Conservation (phyloP, 2,113 vertebrate species). For the Coreoperca whiteheadi region DNA sequence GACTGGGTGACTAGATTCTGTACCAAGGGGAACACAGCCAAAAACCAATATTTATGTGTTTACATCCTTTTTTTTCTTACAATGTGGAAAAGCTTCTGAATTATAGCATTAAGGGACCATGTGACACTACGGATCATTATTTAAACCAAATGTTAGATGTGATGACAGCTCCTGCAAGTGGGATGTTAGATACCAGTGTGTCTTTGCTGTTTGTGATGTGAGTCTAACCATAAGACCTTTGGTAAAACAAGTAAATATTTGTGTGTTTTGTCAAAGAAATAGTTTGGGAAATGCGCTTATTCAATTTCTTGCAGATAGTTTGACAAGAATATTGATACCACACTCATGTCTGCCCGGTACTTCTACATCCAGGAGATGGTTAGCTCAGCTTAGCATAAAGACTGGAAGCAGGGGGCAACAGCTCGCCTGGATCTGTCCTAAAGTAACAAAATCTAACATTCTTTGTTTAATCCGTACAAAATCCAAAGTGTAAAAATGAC, state of each 20-base stretch:
- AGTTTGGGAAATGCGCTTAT: not conserved
- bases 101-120: not conserved
- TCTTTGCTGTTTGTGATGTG: not conserved
- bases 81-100: not conserved
- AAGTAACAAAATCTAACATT: not conserved
- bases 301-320: not conserved
- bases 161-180: slow-evolving; percentile 11
- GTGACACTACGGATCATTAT: slow-evolving; percentile 21
- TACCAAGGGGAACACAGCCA: not conserved
- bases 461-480: not conserved
- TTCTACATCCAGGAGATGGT: not conserved
- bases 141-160: slow-evolving; percentile 7
- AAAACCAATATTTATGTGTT: not conserved
- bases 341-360: not conserved
- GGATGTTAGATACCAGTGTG: not conserved
- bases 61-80: not conserved
- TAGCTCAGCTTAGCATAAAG: slow-evolving; percentile 1
- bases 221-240: no score
- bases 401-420: not conserved
- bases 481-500: not conserved
- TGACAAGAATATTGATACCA: not conserved
- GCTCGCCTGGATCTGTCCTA: not conserved
- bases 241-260: not conserved
- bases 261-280: not conserved
- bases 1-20: slow-evolving; percentile 10